These are phyloP conservation scores for Entomobrya proxima DNA, from an alignment of 2,888 invertebrate genomes.

Conservation along the genomic window DNA sequence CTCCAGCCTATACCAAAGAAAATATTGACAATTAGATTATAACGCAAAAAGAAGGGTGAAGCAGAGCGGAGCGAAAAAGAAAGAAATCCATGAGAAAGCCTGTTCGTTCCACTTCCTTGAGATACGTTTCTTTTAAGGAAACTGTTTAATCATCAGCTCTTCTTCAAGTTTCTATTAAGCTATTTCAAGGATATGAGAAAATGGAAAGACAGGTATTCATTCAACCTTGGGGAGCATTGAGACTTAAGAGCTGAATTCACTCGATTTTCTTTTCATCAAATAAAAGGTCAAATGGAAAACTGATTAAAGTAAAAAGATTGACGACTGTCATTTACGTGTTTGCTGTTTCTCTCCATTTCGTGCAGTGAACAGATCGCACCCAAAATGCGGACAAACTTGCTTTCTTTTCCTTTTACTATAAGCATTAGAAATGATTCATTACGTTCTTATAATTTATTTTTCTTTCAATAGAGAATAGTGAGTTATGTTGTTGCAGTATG, in stretches of 20 bases:
- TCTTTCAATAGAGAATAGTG: too few relatives aligned
- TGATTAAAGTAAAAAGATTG: conserved; percentile 59
- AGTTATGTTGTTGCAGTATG: too few relatives aligned
- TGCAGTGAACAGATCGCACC: neutral
- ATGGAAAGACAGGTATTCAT: neutral
- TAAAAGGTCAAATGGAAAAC: conserved; percentile 56
- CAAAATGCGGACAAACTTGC: neutral
- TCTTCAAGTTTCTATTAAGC: neutral
- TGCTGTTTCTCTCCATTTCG: neutral
- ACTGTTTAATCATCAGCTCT: conserved; percentile 11
- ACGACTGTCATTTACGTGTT: conserved; percentile 19
- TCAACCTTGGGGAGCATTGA: neutral
- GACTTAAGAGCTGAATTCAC: conserved; percentile 1
- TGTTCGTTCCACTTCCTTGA: neutral
- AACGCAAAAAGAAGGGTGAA: neutral
- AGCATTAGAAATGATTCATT: neutral
- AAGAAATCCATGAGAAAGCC: neutral
- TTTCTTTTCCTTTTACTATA: conserved; percentile 23
- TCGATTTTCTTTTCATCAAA: conserved; percentile 38
- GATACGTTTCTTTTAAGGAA: neutral
- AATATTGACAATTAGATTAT: conserved; percentile 22
- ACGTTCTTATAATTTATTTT: too few relatives aligned
- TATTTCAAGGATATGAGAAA: neutral
- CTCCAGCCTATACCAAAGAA: neutral
- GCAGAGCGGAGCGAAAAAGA: neutral